phyloP scores from a whole-genome alignment of 2,888 invertebrate species.

The Microplitis manilae region DNA sequence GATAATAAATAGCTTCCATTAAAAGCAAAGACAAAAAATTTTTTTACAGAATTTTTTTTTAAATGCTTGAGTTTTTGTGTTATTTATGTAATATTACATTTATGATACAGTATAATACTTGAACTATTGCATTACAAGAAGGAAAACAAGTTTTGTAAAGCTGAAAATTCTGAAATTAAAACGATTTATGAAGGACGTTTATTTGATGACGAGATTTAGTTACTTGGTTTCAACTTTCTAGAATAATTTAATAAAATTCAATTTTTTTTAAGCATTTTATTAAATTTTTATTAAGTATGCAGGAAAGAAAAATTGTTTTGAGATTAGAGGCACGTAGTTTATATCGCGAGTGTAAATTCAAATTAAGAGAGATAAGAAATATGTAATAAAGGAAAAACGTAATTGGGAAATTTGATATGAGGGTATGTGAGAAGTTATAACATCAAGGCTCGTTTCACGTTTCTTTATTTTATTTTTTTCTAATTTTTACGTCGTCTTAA shows the following conservation, averaged over 20 bases:
- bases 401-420: neutral
- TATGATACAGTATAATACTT: neutral
- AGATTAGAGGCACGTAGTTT: too few species aligned
- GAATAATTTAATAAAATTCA: neutral
- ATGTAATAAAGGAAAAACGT: neutral
- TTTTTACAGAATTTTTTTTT: neutral
- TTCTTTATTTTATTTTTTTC: conserved; percentile 17
- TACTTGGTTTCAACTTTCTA: conserved; percentile 4
- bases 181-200: conserved; percentile 54
- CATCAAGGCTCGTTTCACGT: neutral
- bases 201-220: conserved; percentile 7
- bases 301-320: neutral
- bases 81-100: neutral
- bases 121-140: neutral
- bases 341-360: too few species aligned
- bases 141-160: conserved; percentile 42
- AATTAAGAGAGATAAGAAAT: neutral
- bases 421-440: neutral
- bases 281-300: neutral
- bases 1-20: conserved; percentile 6
- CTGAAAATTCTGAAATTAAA: conserved; percentile 56
- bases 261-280: neutral
- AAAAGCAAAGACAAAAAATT: neutral
- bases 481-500: conserved; percentile 34
- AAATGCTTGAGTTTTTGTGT: neutral